Base-by-base conservation (phyloP, 2,888 invertebrate species). In the Phalangium opilio region DNA sequence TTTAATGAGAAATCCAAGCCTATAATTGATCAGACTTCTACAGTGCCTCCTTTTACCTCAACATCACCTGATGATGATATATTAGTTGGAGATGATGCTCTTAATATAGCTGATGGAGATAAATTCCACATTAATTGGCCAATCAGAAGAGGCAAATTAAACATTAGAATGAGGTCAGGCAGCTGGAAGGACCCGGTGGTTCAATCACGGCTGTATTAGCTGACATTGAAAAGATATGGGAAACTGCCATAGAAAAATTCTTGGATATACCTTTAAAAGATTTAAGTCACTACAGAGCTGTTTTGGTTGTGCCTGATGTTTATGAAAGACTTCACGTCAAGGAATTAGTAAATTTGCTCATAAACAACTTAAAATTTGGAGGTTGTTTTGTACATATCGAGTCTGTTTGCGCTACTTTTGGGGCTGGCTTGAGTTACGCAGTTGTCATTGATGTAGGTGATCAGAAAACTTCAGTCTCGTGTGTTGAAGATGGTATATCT, bases 361-460 rank as follows among this genome's bases (percentile, higher is more conserved):
- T 93, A 3, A 75, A 74, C 53, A 80, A 80, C 57, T 75, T 95
- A 59, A 84, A 86, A 7, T 91, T 91, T 61, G 81, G 81, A 27
- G 78, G 82, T 41, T 87, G 85, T 61, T 81, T 85, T 62, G 68
- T 85, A 3, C 72, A 83, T n/a, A 83, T 55, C 35, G 85, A 85
- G 67, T 83, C 84, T 60, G 84, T 85, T 2, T 82, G 83, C 41
- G 81, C 84, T 7, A 82, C 83, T 11, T 85, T 84, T 68, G 85
- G 85, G 3, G 79, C 83, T 15, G 85, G 85, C 11, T 66, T 84
- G 14, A 78, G 80, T 42, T 83, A 81, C 61, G 91, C 90, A 0
- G 93, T 93, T 68, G 89, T 93, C 1, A 83, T 95, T 1, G 91
- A 93, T 64, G 80, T 93, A 44, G 93, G 93, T 0, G 91, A 91